Base-by-base conservation (phyloP, 2,888 invertebrate species). In the Galerucella calmariensis region DNA sequence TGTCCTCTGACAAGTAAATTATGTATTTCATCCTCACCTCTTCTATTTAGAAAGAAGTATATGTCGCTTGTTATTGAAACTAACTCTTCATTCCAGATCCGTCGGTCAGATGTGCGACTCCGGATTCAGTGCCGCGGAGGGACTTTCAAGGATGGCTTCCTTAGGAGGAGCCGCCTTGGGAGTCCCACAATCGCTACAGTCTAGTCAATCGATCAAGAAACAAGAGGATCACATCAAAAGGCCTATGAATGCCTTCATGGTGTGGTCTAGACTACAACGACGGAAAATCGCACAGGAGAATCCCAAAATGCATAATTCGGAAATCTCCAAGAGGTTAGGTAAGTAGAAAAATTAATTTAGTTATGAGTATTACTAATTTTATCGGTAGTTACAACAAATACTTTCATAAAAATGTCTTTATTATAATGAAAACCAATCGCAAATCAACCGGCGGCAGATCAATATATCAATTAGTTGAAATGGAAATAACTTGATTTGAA, bases 171-270 rank as follows among this genome's bases (percentile, higher is more conserved):
- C 88, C 86, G 89, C 83, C 81, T 90, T 92, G 86, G 91, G 90
- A 75, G 90, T 85, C 74, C 90, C 80, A 87, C 91, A 90, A 88
- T 89, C 82, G 79, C 89, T 88, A 61, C 89, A 90, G 3, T 72
- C 76, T 1, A 67, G 69, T n/a, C 89, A 90, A 80, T 82, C 91
- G 85, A 89, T 89, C 82, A 91, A 91, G 84, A 90, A 92, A 73
- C 94, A 92, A 79, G 94, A 94, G 82, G 95, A 95, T 83, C 96
- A 97, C 88, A 97, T 98, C 83, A 98, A 98, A 87, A 90, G 98
- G 79, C 98, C 98, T 51, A 98, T 98, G 98, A 98, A 98, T 88
- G 98, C 98, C 1, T 98, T 98, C 88, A 98, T 98, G 98, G 98
- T 98, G 67, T 98, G 98, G 97, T 97, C 97, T 12, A 89, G 98